These are phyloP conservation scores for Drosophila quadrilineata DNA, from an alignment of 1,140 invertebrate species.

Conservation along the genomic window DNA sequence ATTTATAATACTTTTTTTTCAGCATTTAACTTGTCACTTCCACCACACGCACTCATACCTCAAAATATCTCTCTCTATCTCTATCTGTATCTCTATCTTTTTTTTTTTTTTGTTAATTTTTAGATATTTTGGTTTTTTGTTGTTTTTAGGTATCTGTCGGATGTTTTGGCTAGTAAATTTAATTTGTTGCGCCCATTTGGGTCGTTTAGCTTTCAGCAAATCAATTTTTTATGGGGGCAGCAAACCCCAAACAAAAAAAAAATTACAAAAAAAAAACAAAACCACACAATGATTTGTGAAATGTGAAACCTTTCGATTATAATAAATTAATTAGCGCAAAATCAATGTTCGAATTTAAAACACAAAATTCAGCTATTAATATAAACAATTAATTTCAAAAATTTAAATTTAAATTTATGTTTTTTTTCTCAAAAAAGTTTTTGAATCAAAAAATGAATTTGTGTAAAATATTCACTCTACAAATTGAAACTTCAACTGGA, in stretches of 20 bases:
- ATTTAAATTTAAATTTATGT: no score
- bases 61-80: constrained; percentile 5
- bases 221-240: constrained; percentile 39
- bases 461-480: no score
- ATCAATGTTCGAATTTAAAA: background rate
- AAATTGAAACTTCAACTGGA: no score
- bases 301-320: background rate
- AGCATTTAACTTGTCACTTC: constrained; percentile 26
- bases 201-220: constrained; percentile 47
- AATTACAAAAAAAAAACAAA: no score
- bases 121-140: background rate
- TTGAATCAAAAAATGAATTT: no score
- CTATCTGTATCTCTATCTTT: constrained; percentile 12
- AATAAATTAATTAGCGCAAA: constrained; percentile 19
- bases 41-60: constrained; percentile 12
- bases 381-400: no score
- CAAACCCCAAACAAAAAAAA: no score
- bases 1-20: constrained; percentile 16
- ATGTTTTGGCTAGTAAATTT: constrained; percentile 44
- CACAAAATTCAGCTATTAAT: no score
- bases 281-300: constrained; percentile 12
- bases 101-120: constrained; percentile 31
- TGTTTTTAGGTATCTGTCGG: background rate
- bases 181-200: constrained; percentile 23
- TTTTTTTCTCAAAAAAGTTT: no score